Evolutionary conservation across 2,113 vertebrate species (phyloP), one percentile per base, ranked within the genome.

Genomic region (Herpailurus yagouaroundi): DNA sequence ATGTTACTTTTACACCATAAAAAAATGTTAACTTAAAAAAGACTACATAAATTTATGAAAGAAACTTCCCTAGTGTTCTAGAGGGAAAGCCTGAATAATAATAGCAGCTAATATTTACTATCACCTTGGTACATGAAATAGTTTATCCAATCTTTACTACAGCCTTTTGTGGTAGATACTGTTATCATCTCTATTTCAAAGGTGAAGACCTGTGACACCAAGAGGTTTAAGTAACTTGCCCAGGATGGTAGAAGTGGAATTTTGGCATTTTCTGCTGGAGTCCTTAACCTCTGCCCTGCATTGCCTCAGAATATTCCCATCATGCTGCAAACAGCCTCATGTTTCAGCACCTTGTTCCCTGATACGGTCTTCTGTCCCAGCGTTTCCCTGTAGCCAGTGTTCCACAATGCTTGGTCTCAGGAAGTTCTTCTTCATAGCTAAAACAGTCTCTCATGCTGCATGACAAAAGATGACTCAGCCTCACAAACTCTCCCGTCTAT

Each of bases 401-500:
- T 73, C 50, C 48, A 15, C 27, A 16, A 1, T 38, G 41, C 74
- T 60, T 50, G 29, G 15, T 66, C 63, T 90, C 64, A 31, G 66
- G 82, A 93, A 83, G 52, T 74, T 93, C 84, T 83, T 81, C 91
- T 90, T 52, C 64, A 64, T 41, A 88, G 31, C 92, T 87, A 21
- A 96, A 77, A 74, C 38, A 38, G 23, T 50, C 85, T 97, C 31
- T 55, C 60, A 41, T 80, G 82, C 86, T 94, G 50, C 14, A 27
- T 25, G 48, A 88, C 79, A 60, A 71, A 77, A 29, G n/a, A 87
- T 85, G 80, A 50, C 81, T 84, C 79, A 82, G 64, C 66, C 33
- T 90, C 80, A 92, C 80, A 96, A 91, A 71, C 74, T 36, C 83
- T 87, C 33, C 93, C 81, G 45, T 95, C 74, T 95, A 89, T 90